Conservation (phyloP, 2,888 invertebrate genomes). For the Erannis defoliaria region DNA sequence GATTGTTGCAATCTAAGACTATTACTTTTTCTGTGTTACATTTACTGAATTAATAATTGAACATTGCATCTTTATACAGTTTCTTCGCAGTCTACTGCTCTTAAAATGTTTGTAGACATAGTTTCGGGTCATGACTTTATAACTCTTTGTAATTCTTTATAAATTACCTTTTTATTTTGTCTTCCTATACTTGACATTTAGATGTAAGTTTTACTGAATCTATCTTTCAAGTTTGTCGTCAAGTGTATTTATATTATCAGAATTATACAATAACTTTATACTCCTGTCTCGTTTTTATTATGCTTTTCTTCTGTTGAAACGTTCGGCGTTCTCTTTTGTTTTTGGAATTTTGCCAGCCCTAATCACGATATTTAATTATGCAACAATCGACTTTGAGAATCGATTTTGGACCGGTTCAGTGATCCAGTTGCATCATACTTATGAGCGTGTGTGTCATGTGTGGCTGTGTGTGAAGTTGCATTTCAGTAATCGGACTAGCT, state of each 20-base stretch:
- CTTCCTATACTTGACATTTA: too few species aligned
- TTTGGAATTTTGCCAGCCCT: conserved; percentile 20
- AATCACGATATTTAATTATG: conserved; percentile 48
- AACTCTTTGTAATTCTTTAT: too few species aligned
- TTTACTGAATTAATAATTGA: too few species aligned
- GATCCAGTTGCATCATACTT: conserved; percentile 64
- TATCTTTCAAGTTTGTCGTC: too few species aligned
- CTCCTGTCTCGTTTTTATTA: background rate
- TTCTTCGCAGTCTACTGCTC: too few species aligned
- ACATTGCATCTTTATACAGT: too few species aligned
- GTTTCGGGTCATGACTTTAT: too few species aligned
- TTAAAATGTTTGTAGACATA: too few species aligned
- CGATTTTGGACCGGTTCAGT: conserved; percentile 55
- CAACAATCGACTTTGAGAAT: conserved; percentile 56
- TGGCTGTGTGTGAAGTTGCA: conserved; percentile 11
- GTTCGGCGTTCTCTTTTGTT: background rate
- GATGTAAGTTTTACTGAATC: too few species aligned
- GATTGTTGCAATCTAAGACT: background rate
- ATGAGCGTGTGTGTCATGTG: conserved; percentile 40
- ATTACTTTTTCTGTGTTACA: too few species aligned
- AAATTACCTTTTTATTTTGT: too few species aligned
- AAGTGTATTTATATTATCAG: too few species aligned
- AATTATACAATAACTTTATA: background rate
- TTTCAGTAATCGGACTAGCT: conserved; percentile 46
- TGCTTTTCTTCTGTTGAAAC: background rate